A percentile compares a stretch with the other conserved stretches of the same genome.
Evolutionary conservation across 2,113 vertebrate species (phyloP).

Genomic region (Rana temporaria): DNA sequence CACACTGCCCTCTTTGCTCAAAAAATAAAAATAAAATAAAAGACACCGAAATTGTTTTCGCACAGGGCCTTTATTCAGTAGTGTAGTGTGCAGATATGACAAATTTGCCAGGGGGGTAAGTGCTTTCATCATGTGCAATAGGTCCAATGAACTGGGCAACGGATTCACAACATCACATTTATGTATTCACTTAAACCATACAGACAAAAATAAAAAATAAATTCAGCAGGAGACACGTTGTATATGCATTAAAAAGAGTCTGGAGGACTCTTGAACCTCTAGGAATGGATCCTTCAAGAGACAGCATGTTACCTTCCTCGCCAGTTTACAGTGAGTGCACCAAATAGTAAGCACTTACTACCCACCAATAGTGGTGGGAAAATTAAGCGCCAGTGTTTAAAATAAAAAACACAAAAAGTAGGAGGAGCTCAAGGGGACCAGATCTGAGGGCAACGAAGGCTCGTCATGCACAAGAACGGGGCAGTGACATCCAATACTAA

Average conservation of each 20-base stretch:
- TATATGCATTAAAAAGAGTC: not conserved
- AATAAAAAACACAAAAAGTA: not conserved
- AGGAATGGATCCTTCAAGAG: slow-evolving; percentile 2
- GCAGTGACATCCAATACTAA: slow-evolving; percentile 1
- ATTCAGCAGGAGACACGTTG: not conserved
- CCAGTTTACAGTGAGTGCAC: not conserved
- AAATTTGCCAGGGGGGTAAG: slow-evolving; percentile 34
- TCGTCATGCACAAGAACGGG: not conserved
- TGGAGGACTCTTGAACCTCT: not conserved
- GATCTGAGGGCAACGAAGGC: not conserved
- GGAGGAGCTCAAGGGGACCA: not conserved
- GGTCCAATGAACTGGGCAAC: slow-evolving; percentile 44
- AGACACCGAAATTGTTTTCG: slow-evolving; percentile 20
- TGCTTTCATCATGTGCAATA: slow-evolving; percentile 35
- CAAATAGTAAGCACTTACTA: not conserved
- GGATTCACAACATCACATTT: slow-evolving; percentile 47
- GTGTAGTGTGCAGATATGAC: slow-evolving; percentile 40
- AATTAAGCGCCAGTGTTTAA: not conserved
- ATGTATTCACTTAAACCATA: slow-evolving; percentile 46
- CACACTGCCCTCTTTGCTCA: no score
- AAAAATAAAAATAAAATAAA: no score
- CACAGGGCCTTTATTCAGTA: slow-evolving; percentile 55
- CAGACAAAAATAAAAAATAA: slow-evolving; percentile 31
- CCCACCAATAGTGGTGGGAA: not conserved
- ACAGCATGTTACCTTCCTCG: not conserved